phyloP scores from a whole-genome alignment of 2,888 invertebrate genomes.

The Nephrotoma appendiculata region DNA sequence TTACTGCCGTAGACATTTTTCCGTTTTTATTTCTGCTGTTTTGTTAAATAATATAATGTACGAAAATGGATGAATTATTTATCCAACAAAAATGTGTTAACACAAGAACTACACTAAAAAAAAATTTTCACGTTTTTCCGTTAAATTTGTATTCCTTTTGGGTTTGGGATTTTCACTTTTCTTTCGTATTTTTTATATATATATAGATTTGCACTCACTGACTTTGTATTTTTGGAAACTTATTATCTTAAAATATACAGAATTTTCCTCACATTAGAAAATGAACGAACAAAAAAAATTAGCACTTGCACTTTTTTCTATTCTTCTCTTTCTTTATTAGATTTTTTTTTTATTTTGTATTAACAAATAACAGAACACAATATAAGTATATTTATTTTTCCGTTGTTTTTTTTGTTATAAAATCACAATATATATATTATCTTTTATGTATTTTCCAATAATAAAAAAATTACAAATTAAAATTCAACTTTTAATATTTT shows the following conservation, averaged over 20 bases:
- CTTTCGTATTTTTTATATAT: not conserved
- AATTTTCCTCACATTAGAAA: not conserved
- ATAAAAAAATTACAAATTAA: not conserved
- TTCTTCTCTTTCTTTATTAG: not conserved
- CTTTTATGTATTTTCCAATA: not conserved
- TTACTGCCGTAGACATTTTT: conserved; percentile 5
- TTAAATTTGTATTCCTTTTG: not conserved
- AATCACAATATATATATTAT: not conserved
- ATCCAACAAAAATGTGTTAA: not conserved
- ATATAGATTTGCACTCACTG: not conserved
- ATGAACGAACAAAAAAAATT: not conserved
- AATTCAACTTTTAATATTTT: not conserved
- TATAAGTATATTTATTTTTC: not conserved
- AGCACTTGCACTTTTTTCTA: conserved; percentile 3
- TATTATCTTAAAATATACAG: not conserved
- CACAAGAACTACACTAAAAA: not conserved
- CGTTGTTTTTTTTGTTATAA: not conserved
- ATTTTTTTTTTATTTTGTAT: not conserved
- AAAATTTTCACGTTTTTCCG: not conserved
- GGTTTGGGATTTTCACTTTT: not conserved
- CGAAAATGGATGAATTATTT: not conserved
- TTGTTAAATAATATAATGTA: not conserved
- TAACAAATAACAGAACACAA: not conserved
- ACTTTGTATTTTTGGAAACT: not conserved
- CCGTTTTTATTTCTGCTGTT: not conserved